Base-by-base conservation (phyloP, 2,888 invertebrate genomes). In the Agrochola litura region DNA sequence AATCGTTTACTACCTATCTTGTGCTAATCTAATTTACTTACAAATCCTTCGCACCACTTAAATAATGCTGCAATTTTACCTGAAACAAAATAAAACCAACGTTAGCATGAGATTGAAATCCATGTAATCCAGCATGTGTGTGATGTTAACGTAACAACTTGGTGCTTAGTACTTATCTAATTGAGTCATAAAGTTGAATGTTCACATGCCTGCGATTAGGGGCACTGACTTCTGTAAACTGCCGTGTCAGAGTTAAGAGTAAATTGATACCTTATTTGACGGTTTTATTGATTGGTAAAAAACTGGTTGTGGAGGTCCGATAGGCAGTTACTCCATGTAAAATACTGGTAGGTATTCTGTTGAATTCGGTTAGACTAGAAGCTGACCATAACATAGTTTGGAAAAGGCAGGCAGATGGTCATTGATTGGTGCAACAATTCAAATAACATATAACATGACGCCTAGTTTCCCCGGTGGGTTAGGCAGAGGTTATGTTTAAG, bases 71-170 rank as follows among this genome's bases (percentile, higher is more conserved):
- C 43, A 43, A 65, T 30, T 52, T 73, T 84, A 85, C 85, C 85
- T 85, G 86, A 64, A 85, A 85, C 84, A 80, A 83, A 30, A 74
- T 46, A 68, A 60, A 60, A 52, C 22, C 6, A 52, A 54, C 19
- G 65, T 76, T 52, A 85, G 58, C 41, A 14, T 49, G 60, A 41
- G 22, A 68, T n/a, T 61, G 9, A 3, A 60, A 65, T 58, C 22
- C 6, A 68, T 77, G 22, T 37, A 67, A 64, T 37, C 9, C 19
- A 6, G n/a, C 25, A 37, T 46, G 22, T 65, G 10, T 10, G 58
- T 43, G 63, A 63, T 61, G 63, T 58, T 8, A 43, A 69, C 46
- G 9, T 63, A 63, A 67, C 54, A 9, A 60, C 61, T 63, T 10
- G 41, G 61, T 70, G 43, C 68, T 52, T 61, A 54, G n/a, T 16